A percentile compares a stretch with the other conserved stretches of the same genome.
Conservation (phyloP, 1,140 invertebrate genomes). For the Ridgeia piscesae region DNA sequence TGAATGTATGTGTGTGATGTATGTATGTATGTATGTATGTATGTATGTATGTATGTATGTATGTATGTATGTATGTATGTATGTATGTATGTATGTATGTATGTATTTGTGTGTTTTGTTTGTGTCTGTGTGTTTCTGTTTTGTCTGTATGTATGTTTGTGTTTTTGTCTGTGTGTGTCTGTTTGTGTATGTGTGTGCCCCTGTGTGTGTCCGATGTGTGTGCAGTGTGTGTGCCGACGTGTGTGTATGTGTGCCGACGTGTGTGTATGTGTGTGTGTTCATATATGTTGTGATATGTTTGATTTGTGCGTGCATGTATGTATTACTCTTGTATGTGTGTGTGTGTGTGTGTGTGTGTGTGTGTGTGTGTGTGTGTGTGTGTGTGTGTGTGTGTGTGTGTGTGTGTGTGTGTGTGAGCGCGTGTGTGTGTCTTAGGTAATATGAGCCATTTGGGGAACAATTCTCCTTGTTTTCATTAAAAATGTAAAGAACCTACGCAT, state of each 20-base stretch:
- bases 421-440: no score
- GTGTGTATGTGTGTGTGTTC: background rate
- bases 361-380: background rate
- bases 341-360: background rate
- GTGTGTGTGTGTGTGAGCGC: background rate
- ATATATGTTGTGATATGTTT: background rate
- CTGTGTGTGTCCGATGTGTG: background rate
- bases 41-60: background rate
- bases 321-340: background rate
- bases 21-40: background rate
- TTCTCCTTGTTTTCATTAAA: no score
- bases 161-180: background rate
- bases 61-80: background rate
- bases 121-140: background rate
- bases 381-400: background rate
- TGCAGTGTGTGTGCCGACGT: background rate
- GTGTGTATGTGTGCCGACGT: background rate
- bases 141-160: background rate
- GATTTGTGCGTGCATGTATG: no score
- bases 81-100: background rate
- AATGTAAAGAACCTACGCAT: no score
- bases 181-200: background rate
- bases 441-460: no score
- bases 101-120: background rate
- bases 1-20: background rate